phyloP scores from a whole-genome alignment of 2,797 vertebrate species.

The Gobionotothen gibberifrons region DNA sequence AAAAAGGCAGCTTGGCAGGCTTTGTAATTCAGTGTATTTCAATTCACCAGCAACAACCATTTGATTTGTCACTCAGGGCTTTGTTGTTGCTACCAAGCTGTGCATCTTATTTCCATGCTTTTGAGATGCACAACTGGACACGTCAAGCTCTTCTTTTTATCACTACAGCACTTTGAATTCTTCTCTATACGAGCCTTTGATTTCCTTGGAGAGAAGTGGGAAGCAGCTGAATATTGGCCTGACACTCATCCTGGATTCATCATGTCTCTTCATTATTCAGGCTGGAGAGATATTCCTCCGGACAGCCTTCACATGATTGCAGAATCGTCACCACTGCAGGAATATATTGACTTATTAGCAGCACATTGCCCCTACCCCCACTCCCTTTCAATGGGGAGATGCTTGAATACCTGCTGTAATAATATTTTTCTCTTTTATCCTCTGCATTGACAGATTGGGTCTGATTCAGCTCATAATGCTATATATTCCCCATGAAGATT shows the following conservation, averaged over 20 bases:
- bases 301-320: slow-evolving; percentile 27
- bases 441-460: no score
- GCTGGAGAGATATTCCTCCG: slow-evolving; percentile 22
- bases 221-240: slow-evolving; percentile 13
- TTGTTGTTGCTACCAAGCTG: not conserved
- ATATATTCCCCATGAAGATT: not conserved
- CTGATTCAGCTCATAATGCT: not conserved
- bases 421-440: not conserved
- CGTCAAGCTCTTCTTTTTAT: slow-evolving; percentile 3
- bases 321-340: not conserved
- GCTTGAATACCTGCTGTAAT: not conserved
- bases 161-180: slow-evolving; percentile 9
- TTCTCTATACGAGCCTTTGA: slow-evolving; percentile 17
- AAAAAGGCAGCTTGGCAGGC: slow-evolving; percentile 65
- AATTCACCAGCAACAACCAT: slow-evolving; percentile 48
- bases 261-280: slow-evolving; percentile 36
- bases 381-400: not conserved
- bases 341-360: slow-evolving; percentile 34
- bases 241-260: slow-evolving; percentile 39
- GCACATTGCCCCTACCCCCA: not conserved
- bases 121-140: slow-evolving; percentile 48
- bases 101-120: slow-evolving; percentile 36
- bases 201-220: slow-evolving; percentile 17
- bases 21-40: slow-evolving; percentile 41
- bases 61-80: slow-evolving; percentile 63